phyloP scores from a whole-genome alignment of 2,888 invertebrate genomes.

The Protonemura montana region DNA sequence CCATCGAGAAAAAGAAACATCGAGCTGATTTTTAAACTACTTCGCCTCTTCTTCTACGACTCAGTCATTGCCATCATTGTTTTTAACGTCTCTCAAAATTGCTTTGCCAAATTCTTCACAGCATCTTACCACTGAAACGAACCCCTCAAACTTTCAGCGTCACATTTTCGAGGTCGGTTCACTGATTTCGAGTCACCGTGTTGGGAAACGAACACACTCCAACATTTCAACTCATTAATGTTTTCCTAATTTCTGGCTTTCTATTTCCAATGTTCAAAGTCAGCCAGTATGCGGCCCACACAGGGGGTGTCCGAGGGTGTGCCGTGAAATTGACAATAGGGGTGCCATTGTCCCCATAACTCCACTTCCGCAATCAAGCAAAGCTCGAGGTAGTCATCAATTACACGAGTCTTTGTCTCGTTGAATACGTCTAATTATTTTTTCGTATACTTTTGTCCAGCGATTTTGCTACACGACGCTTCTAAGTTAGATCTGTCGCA shows the following conservation, averaged over 20 bases:
- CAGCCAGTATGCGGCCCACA: neutral
- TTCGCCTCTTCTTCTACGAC: too few relatives aligned
- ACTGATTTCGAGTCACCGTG: too few relatives aligned
- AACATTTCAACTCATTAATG: neutral
- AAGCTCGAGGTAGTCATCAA: neutral
- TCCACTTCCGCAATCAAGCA: neutral
- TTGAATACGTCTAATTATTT: neutral
- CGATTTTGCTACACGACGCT: neutral
- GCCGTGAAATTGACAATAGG: neutral
- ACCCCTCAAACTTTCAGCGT: too few relatives aligned
- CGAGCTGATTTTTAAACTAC: too few relatives aligned
- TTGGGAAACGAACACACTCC: neutral
- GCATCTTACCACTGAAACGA: too few relatives aligned
- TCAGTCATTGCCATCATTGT: too few relatives aligned
- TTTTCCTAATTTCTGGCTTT: neutral
- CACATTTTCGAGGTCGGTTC: too few relatives aligned
- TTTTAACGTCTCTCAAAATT: too few relatives aligned
- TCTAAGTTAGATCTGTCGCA: neutral
- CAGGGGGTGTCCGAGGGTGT: neutral
- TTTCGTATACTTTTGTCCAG: neutral
- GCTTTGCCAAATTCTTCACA: too few relatives aligned
- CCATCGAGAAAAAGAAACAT: too few relatives aligned
- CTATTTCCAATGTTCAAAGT: neutral
- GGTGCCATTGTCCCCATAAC: neutral
- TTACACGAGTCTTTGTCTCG: neutral